Evolutionary conservation across 2,113 vertebrate genomes (phyloP).

Genomic region (Collichthys lucidus): DNA sequence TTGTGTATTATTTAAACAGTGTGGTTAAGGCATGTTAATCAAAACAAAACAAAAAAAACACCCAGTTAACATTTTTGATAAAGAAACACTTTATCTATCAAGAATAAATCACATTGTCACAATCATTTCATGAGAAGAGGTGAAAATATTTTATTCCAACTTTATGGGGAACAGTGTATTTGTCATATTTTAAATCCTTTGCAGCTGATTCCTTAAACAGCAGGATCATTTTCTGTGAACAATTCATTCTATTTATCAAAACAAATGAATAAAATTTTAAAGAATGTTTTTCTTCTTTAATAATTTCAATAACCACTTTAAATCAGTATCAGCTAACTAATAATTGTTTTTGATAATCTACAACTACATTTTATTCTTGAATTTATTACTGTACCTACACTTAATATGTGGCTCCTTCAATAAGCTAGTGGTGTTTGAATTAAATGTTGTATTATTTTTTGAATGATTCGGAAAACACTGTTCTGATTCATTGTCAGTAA

Average conservation of each 20-base stretch:
- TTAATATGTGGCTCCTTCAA: constrained; percentile 10
- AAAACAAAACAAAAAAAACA: neutral
- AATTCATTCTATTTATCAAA: neutral
- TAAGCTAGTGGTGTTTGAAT: constrained; percentile 19
- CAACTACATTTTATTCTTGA: neutral
- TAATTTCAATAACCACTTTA: neutral
- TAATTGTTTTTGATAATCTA: neutral
- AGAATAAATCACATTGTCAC: too few species aligned
- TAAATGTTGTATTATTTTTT: neutral
- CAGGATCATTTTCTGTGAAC: neutral
- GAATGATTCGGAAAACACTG: constrained; percentile 5
- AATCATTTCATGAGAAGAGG: too few species aligned
- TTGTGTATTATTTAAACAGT: neutral
- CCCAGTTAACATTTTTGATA: too few species aligned
- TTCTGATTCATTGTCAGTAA: constrained; percentile 24
- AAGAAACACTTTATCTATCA: too few species aligned
- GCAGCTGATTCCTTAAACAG: neutral
- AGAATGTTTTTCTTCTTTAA: neutral
- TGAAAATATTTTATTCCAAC: too few species aligned
- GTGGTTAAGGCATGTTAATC: neutral
- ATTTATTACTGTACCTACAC: constrained; percentile 1
- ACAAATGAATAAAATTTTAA: neutral
- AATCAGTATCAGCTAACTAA: neutral
- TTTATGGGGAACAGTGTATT: too few species aligned
- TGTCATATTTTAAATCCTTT: neutral